Evolutionary conservation across 2,113 vertebrate species (phyloP).

Genomic region (Patagioenas fasciata): DNA sequence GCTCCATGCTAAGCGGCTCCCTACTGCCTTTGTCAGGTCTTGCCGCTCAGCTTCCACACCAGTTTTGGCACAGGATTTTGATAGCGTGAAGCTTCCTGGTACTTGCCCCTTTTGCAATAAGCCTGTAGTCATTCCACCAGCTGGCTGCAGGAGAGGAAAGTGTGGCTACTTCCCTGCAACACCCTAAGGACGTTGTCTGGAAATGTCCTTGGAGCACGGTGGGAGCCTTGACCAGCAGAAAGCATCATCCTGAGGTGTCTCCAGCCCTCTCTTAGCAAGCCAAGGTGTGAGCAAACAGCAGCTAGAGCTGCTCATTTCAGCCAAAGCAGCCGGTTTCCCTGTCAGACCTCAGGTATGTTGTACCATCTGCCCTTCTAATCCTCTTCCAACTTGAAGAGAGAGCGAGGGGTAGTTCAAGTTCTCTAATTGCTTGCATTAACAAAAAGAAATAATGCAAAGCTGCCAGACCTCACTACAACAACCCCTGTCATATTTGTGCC

Average conservation of each 20-base stretch:
- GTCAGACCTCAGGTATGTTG: accelerated
- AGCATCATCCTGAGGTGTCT: accelerated
- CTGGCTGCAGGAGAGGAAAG: neutral
- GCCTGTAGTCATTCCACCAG: neutral
- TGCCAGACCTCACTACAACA: neutral
- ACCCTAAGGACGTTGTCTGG: neutral
- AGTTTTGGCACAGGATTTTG: neutral
- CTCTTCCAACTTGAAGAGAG: neutral
- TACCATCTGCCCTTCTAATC: conserved; percentile 44
- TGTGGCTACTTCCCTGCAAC: neutral
- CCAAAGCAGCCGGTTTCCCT: neutral
- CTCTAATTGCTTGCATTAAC: neutral
- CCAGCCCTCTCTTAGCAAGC: neutral
- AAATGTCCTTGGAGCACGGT: neutral
- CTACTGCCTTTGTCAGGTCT: neutral
- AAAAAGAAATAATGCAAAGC: neutral
- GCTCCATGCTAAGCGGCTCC: neutral
- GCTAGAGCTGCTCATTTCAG: conserved; percentile 27
- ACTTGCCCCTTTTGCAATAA: neutral
- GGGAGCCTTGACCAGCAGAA: neutral
- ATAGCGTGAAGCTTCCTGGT: neutral
- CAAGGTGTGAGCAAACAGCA: neutral
- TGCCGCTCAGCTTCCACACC: neutral
- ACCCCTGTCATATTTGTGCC: neutral
- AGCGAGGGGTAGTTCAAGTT: neutral